A percentile compares a stretch with the other conserved stretches of the same genome.
Conservation (phyloP, 2,888 invertebrate species). For the Netelia virgata region DNA sequence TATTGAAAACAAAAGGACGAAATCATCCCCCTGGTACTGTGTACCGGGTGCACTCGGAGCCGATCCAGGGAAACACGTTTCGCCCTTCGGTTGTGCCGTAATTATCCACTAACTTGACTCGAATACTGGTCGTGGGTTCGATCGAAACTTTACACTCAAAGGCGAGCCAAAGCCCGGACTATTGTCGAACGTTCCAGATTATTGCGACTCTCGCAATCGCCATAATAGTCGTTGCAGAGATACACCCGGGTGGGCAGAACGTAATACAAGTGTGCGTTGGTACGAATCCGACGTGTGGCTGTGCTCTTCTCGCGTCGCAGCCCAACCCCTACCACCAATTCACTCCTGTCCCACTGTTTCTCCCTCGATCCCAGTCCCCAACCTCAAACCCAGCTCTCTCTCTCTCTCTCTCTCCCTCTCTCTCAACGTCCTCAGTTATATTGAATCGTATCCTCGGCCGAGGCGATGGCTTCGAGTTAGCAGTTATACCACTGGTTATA, state of each 20-base stretch:
- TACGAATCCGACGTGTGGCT: background rate
- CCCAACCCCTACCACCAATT: too few relatives aligned
- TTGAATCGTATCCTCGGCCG: slow-evolving; percentile 35
- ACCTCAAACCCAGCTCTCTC: too few relatives aligned
- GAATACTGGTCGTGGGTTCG: slow-evolving; percentile 10
- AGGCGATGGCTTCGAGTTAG: slow-evolving; percentile 23
- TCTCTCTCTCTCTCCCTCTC: too few relatives aligned
- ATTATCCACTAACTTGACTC: slow-evolving; percentile 16
- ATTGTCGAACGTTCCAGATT: slow-evolving; percentile 28
- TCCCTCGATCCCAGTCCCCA: too few relatives aligned
- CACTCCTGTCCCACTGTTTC: too few relatives aligned
- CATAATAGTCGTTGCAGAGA: slow-evolving; percentile 27
- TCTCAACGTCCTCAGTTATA: slow-evolving; percentile 5
- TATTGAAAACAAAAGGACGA: too few relatives aligned
- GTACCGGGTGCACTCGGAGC: too few relatives aligned
- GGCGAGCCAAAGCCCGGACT: slow-evolving; percentile 12
- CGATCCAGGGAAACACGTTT: background rate
- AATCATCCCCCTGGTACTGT: too few relatives aligned
- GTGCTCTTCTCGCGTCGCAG: too few relatives aligned
- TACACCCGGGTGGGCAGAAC: background rate
- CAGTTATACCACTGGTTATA: background rate
- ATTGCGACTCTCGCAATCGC: slow-evolving; percentile 25
- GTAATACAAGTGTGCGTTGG: background rate
- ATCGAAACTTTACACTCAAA: slow-evolving; percentile 20
- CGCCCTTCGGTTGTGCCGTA: background rate